Evolutionary conservation across 1,140 invertebrate genomes (phyloP).

Genomic region (Formica exsecta): DNA sequence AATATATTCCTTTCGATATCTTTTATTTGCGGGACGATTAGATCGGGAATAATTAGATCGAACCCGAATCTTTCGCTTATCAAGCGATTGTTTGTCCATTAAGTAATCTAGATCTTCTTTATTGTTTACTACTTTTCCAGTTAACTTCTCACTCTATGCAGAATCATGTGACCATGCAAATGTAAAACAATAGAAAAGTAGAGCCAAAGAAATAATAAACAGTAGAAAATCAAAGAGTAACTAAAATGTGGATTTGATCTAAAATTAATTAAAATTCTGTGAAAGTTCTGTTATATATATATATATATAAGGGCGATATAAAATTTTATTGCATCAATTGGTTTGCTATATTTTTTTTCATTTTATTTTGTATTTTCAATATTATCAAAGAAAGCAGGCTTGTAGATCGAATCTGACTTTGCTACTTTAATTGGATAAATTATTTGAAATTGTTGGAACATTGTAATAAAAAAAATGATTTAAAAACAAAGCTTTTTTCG

Average conservation of each 20-base stretch:
- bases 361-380: not conserved
- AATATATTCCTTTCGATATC: too few species aligned
- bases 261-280: slow-evolving; percentile 13
- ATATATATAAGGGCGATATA: not conserved
- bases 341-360: not conserved
- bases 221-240: too few species aligned
- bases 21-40: too few species aligned
- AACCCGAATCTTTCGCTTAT: too few species aligned
- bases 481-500: not conserved
- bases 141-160: too few species aligned
- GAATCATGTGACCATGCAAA: not conserved
- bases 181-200: not conserved
- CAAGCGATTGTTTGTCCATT: too few species aligned
- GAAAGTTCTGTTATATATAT: not conserved
- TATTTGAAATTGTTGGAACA: not conserved
- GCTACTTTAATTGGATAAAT: not conserved
- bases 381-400: too few species aligned
- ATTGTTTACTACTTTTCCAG: too few species aligned
- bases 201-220: too few species aligned
- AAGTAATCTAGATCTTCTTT: too few species aligned
- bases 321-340: slow-evolving; percentile 1
- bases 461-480: not conserved
- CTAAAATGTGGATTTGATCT: not conserved
- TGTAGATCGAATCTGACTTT: too few species aligned
- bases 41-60: too few species aligned